Base-by-base conservation (phyloP, 1,140 invertebrate species). In the Uloborus diversus region DNA sequence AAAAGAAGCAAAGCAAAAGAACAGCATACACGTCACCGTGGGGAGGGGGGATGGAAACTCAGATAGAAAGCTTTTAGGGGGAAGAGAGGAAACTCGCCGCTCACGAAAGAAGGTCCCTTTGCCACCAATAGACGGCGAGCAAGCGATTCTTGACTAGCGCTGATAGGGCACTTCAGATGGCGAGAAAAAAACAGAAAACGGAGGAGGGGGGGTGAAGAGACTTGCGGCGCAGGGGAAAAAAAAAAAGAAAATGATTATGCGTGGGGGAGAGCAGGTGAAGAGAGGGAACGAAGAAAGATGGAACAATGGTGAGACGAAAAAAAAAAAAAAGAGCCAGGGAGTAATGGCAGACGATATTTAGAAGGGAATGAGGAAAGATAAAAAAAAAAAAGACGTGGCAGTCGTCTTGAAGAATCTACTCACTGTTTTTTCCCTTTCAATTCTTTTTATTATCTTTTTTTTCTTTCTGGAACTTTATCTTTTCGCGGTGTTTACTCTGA, bases 131-230 rank as follows among this genome's bases (percentile, higher is more conserved):
- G 20, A 66, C 25, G 27, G 17, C 47, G 64, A 66, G 64, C n/a
- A 66, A 28, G 37, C 9, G 42, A 11, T 37, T 49, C 25, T 49
- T 47, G 64, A n/a, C 64, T 35, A 51, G 30, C 64, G 64, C 42
- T 66, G 64, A 66, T 66, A 66, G 64, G 64, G 42, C 42, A 49
- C 37, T 66, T 66, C 37, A 66, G 42, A 28, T 30, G 23, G 64
- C 25, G 37, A 42, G 64, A 49, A 37, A 49, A 66, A 33, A 66
- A 66, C 20, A 35, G 32, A 66, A 66, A 37, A 5, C 23, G 5
- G 64, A 23, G 27, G 9, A 7, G 25, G 14, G 62, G 35, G 35
- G 20, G 62, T 27, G 32, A 14, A 42, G 42, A 30, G 37, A 66
- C 47, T 66, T 30, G n/a, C 30, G 33, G n/a, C 17, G 25, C n/a